Percentiles rank a stretch among this genome's conserved stretches.
phyloP scores from a whole-genome alignment of 2,888 invertebrate species.

The Tetrapedia diversipes region DNA sequence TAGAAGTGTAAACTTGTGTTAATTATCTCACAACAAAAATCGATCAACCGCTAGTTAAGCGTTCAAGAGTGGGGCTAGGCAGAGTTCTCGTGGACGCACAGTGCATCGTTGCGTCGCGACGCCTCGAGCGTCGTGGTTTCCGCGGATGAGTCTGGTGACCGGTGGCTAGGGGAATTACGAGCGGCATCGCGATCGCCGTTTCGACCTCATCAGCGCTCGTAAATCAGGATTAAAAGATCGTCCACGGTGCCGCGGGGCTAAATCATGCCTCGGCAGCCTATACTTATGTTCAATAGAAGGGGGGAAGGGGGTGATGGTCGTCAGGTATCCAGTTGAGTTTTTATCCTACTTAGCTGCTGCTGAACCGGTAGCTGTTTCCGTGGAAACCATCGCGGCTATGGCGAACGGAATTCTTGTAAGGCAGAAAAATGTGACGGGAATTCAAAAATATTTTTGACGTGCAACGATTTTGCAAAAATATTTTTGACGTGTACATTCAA shows the following conservation, averaged over 20 bases:
- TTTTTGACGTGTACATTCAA: too few species aligned
- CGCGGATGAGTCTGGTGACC: constrained; percentile 47
- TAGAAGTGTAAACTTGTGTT: too few species aligned
- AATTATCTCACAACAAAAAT: too few species aligned
- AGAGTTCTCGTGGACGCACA: too few species aligned
- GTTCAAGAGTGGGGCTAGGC: too few species aligned
- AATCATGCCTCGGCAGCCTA: constrained; percentile 47
- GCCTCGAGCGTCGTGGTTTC: constrained; percentile 7
- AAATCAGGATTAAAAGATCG: constrained; percentile 70
- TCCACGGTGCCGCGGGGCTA: constrained; percentile 33
- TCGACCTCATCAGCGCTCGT: constrained; percentile 66
- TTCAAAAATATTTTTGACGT: too few species aligned
- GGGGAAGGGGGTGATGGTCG: constrained; percentile 17
- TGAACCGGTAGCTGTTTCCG: constrained; percentile 39
- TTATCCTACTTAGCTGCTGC: constrained; percentile 6
- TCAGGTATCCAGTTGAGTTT: constrained; percentile 7
- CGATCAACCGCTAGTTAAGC: too few species aligned
- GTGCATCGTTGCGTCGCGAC: constrained; percentile 38
- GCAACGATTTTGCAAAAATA: too few species aligned
- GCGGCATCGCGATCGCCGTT: constrained; percentile 54
- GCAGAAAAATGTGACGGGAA: too few species aligned
- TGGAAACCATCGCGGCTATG: neutral
- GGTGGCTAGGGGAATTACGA: constrained; percentile 44
- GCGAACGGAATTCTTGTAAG: constrained; percentile 20
- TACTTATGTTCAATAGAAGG: constrained; percentile 8